phyloP scores from a whole-genome alignment of 2,888 invertebrate genomes.

The Eurytoma adleriae region DNA sequence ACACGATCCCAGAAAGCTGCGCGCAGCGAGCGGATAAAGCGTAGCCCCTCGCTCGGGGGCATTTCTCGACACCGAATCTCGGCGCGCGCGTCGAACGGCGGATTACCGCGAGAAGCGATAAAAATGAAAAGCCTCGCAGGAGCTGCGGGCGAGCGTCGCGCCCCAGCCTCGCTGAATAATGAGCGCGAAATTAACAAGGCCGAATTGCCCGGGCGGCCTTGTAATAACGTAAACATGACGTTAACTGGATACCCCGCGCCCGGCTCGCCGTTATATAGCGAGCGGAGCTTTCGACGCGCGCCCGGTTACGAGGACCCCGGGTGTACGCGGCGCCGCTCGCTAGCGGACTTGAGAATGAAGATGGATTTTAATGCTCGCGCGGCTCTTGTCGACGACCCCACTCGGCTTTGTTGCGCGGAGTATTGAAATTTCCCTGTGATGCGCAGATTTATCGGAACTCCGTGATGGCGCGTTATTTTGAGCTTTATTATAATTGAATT shows the following conservation, averaged over 20 bases:
- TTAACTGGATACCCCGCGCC: conserved; percentile 13
- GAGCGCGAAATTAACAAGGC: conserved; percentile 12
- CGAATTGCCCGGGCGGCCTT: not conserved
- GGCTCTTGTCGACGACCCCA: no score
- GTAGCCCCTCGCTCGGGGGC: no score
- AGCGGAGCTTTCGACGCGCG: no score
- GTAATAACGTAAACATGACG: conserved; percentile 37
- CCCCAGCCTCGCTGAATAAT: conserved; percentile 18
- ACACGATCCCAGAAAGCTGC: not conserved
- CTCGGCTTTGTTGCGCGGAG: no score
- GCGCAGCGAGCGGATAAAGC: conserved; percentile 1
- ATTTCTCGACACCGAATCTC: conserved; percentile 60
- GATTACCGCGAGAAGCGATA: not conserved
- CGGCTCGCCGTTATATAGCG: not conserved
- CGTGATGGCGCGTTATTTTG: no score
- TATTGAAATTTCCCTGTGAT: no score
- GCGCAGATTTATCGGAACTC: no score
- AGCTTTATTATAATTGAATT: no score
- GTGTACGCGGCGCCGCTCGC: no score
- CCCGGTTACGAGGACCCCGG: no score
- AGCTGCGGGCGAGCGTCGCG: not conserved
- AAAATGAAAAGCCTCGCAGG: conserved; percentile 15
- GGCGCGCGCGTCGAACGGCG: conserved; percentile 56
- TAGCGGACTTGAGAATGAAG: no score
- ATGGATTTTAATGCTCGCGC: no score